phyloP scores from a whole-genome alignment of 2,113 vertebrate genomes.

The Mus spicilegus region DNA sequence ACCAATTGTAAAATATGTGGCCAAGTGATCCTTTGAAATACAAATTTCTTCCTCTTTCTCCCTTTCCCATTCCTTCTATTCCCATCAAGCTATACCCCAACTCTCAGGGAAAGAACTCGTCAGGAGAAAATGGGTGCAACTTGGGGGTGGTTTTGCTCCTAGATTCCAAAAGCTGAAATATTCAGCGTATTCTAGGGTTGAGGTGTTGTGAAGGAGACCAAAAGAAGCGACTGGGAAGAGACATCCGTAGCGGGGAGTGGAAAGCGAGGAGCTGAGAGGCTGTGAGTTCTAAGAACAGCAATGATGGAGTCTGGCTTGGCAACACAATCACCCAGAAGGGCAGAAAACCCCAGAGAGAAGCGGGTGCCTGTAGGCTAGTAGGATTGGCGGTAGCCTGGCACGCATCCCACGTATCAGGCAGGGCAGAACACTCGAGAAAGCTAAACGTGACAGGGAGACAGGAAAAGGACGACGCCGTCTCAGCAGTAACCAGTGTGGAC shows the following conservation, averaged over 20 bases:
- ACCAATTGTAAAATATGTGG: background rate
- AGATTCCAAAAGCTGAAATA: background rate
- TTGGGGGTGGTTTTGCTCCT: conserved; percentile 21
- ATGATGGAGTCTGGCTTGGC: background rate
- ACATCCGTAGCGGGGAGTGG: background rate
- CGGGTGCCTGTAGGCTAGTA: background rate
- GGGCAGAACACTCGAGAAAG: background rate
- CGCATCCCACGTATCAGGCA: background rate
- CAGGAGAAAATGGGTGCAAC: background rate
- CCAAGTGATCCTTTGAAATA: conserved; percentile 29
- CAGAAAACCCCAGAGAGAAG: conserved; percentile 7
- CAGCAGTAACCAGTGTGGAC: background rate
- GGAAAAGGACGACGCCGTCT: background rate
- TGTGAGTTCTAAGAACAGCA: background rate
- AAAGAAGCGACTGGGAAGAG: conserved; percentile 17
- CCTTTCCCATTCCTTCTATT: background rate
- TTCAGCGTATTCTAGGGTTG: background rate
- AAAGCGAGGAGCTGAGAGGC: background rate
- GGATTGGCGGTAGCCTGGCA: background rate
- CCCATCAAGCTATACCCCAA: background rate
- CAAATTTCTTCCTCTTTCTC: background rate
- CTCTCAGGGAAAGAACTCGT: background rate
- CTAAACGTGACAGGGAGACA: background rate
- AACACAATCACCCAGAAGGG: background rate
- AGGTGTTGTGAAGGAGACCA: background rate